Percentiles rank a stretch among this genome's conserved stretches.
phyloP scores from a whole-genome alignment of 2,888 invertebrate genomes.

The Patella caerulea region DNA sequence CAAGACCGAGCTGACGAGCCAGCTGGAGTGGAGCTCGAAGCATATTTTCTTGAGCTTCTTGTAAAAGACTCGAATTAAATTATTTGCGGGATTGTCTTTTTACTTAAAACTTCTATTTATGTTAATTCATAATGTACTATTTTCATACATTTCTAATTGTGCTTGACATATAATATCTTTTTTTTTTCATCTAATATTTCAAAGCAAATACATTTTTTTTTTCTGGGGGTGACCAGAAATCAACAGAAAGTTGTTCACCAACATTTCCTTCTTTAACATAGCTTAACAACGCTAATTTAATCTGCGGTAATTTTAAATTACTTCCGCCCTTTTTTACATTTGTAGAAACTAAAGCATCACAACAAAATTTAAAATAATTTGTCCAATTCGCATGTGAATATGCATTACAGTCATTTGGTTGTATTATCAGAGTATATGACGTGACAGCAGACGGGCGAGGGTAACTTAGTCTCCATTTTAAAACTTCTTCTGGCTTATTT shows the following conservation, averaged over 20 bases:
- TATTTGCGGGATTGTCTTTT: no score
- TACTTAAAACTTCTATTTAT: no score
- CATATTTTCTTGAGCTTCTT: no score
- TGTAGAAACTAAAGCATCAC: slow-evolving; percentile 24
- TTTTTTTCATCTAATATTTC: slow-evolving; percentile 26
- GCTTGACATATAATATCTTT: not conserved
- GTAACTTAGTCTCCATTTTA: not conserved
- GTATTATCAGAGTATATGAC: slow-evolving; percentile 16
- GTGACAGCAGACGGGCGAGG: not conserved
- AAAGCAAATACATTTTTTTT: slow-evolving; percentile 18
- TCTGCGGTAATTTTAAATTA: not conserved
- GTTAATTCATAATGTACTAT: no score
- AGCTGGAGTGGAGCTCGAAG: no score
- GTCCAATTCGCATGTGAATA: slow-evolving; percentile 28
- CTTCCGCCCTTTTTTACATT: slow-evolving; percentile 6
- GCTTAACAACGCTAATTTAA: slow-evolving; percentile 25
- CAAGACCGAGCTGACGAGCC: no score
- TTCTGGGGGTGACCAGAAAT: slow-evolving; percentile 24
- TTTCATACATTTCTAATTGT: not conserved
- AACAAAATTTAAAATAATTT: slow-evolving; percentile 26
- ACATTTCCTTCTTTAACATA: slow-evolving; percentile 27
- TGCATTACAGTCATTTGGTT: slow-evolving; percentile 22
- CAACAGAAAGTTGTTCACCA: slow-evolving; percentile 25
- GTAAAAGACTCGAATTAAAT: no score
- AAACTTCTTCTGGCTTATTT: not conserved